Evolutionary conservation across 2,113 vertebrate genomes (phyloP).

Genomic region (Bolborhynchus lineola): DNA sequence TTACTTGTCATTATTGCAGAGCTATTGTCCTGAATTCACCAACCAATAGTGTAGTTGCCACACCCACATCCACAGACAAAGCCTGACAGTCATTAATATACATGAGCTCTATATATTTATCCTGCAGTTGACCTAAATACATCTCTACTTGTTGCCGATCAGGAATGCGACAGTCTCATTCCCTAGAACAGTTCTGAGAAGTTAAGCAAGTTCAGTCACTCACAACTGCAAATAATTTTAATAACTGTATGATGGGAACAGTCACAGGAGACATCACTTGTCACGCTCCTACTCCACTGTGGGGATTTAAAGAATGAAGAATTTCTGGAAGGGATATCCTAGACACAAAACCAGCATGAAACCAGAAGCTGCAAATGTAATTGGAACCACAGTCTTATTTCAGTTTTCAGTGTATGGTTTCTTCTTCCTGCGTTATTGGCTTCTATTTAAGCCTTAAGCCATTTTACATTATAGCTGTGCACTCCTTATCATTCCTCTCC

Average conservation of each 20-base stretch:
- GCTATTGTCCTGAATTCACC: slow-evolving; percentile 33
- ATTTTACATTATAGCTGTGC: rapidly evolving
- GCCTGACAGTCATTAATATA: slow-evolving; percentile 39
- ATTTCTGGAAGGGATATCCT: not conserved
- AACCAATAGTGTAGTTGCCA: not conserved
- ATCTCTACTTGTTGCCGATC: slow-evolving; percentile 1
- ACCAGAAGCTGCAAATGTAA: not conserved
- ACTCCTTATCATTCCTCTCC: not conserved
- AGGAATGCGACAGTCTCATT: not conserved
- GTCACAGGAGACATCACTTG: not conserved
- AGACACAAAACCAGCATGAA: not conserved
- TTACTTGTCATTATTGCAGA: slow-evolving; percentile 15
- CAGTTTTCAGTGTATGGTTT: not conserved
- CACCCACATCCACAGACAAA: not conserved
- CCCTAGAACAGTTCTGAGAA: not conserved
- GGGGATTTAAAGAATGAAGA: not conserved
- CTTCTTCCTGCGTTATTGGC: not conserved
- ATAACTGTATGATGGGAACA: not conserved
- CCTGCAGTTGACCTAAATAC: slow-evolving; percentile 48
- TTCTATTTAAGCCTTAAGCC: not conserved
- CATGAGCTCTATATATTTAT: slow-evolving; percentile 11
- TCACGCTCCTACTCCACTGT: not conserved
- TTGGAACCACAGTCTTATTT: not conserved
- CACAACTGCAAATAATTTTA: not conserved
- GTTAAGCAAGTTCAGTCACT: not conserved